Base-by-base conservation (phyloP, 1,140 invertebrate genomes). In the Panagrolaimus sp. region DNA sequence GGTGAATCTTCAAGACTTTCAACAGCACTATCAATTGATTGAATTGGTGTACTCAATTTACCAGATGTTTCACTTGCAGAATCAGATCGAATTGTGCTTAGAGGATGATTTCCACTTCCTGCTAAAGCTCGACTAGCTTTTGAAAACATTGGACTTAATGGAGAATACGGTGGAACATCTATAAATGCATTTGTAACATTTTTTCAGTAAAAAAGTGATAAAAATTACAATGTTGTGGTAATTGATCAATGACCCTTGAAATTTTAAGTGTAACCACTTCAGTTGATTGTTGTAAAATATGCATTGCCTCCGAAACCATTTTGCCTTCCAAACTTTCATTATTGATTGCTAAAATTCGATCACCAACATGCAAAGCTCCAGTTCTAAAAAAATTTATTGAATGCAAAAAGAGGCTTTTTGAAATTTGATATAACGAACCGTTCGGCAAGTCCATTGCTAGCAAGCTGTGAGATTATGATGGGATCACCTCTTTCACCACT, bases 221-320 rank as follows among this genome's bases (percentile, higher is more conserved):
- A 44, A 13, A 13, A 13, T 62, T 66, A 25, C 48, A 27, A 69
- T 25, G 71, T 48, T 47, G 43, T 8, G 38, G 61, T 65, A 25
- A 42, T 42, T 20, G 27, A 25, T 70, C 46, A 45, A 66, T 45
- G 45, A 63, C 61, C 31, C 67, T 70, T 25, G 62, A 67, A 62
- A 93, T 88, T 84, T 91, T 91, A 42, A 93, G 83, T 63, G 89
- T 89, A 9, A 92, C 90, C 62, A 88, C 83, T 77, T 91, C 89
- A 5, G 88, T 88, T 63, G 90, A 89, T 72, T 87, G 88, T 83
- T 92, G 90, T 64, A 93, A 81, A 69, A 92, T 84, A 64, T 88
- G 87, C 67, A 92, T 91, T 16, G 91, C 91, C 82, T 91, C 90
- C 13, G 90, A 90, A n/a, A 93, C 84, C 1, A 90, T 89, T 81